Evolutionary conservation across 2,888 invertebrate genomes (phyloP), one percentile per base, ranked within the genome.

Genomic region (Melieria picta): DNA sequence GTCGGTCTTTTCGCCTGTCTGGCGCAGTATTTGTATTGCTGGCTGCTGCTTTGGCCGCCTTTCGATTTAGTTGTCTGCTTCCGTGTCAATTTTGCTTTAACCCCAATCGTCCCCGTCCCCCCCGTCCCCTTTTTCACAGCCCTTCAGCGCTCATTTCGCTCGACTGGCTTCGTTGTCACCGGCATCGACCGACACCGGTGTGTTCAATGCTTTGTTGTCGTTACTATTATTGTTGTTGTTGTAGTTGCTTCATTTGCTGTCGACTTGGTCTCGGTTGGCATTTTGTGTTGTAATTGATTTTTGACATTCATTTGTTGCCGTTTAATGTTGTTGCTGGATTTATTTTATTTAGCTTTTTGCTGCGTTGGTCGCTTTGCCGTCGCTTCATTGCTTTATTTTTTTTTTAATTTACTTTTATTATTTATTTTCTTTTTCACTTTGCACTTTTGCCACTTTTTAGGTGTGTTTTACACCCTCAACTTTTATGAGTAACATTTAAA

Each of bases 211-310:
- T 50, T 10, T 13, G 13, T 7, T 7, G 13, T 16, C 57, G 16
- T 16, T 13, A 16, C 16, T 13, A 13, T 60, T 30, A 9, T 9
- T 48, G 16, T 30, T 64, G 48, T 13, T 56, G n/a, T 45, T 60
- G 57, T 66, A 7, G 60, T 68, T 62, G 16, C 7, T 11, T 48
- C 43, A 9, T n/a, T 67, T 5, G 50, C 60, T 50, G 58, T 60
- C 52, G 67, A 57, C 61, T 67, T 67, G 58, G 60, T 67, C 43
- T 45, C 45, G 61, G 60, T 60, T 60, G 50, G 52, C 42, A 65
- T 30, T 70, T 69, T 72, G 55, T 30, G 47, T 65, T 48, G 68
- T 74, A 74, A 74, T 72, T 74, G 74, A 74, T 72, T 74, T 74
- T 71, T 68, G 57, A 58, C 74, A 74, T 71, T 74, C 61, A 65